Percentiles rank a stretch among this genome's conserved stretches.
These are phyloP conservation scores for Caenorhabditis imperialis DNA, from an alignment of 2,888 invertebrate species.

Conservation along the genomic window DNA sequence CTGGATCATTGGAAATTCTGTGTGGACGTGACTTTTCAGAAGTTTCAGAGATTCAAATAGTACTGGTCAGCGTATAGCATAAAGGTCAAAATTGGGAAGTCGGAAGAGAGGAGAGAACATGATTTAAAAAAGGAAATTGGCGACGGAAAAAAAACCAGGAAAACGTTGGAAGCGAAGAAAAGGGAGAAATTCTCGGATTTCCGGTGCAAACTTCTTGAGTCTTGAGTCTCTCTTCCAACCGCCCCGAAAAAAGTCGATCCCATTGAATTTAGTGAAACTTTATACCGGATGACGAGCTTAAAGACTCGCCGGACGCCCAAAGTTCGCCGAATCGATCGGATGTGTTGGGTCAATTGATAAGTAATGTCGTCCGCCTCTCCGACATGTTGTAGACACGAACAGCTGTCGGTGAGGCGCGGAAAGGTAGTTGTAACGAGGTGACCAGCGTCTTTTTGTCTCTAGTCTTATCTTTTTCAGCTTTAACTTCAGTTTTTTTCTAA, in stretches of 20 bases:
- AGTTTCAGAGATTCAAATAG: too few species aligned
- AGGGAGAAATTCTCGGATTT: conserved; percentile 46
- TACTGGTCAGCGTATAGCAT: too few species aligned
- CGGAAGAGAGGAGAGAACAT: conserved; percentile 12
- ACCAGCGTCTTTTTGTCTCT: conserved; percentile 2
- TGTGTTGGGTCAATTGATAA: conserved; percentile 19
- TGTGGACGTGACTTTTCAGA: too few species aligned
- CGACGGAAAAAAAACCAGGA: background rate
- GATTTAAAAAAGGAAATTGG: conserved; percentile 16
- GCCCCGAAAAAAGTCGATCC: conserved; percentile 39
- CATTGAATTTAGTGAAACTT: conserved; percentile 55
- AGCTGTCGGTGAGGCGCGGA: background rate
- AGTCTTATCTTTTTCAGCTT: too few species aligned
- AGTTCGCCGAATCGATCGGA: conserved; percentile 14
- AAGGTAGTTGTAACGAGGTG: background rate
- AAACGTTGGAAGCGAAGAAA: conserved; percentile 17
- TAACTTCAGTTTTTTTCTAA: too few species aligned
- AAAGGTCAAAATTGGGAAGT: background rate
- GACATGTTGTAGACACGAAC: conserved; percentile 8
- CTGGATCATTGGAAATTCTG: conserved; percentile 16
- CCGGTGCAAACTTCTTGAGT: conserved; percentile 50
- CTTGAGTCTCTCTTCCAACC: too few species aligned
- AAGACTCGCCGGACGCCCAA: conserved; percentile 33
- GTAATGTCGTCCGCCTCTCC: background rate
- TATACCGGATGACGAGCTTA: conserved; percentile 55